Evolutionary conservation across 2,797 vertebrate genomes (phyloP).

Genomic region (Caiman crocodilus): DNA sequence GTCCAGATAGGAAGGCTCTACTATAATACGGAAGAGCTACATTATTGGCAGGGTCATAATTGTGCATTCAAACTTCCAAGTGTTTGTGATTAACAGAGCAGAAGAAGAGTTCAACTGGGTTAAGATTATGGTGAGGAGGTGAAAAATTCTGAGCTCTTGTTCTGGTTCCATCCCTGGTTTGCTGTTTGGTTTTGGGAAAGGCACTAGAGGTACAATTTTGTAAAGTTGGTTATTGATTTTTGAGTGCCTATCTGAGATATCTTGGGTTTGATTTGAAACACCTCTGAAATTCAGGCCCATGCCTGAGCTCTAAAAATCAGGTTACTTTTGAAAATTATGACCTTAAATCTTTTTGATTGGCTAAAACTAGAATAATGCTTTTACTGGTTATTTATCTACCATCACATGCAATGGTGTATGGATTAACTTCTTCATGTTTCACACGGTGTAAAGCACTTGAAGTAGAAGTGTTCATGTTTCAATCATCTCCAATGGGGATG

Average conservation of each 20-base stretch:
- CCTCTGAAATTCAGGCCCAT: neutral
- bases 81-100: too few species aligned
- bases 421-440: neutral
- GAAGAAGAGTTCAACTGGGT: neutral
- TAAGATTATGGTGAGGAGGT: neutral
- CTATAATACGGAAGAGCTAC: neutral
- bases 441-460: neutral
- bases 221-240: rapidly evolving
- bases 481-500: slow-evolving; percentile 33
- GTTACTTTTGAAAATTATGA: neutral
- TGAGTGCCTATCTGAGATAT: neutral
- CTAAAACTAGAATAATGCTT: neutral
- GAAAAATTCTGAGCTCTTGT: neutral
- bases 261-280: neutral
- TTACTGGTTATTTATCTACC: rapidly evolving
- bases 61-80: neutral
- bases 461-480: slow-evolving; percentile 31
- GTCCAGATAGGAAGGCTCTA: too few species aligned
- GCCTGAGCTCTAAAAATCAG: neutral
- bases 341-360: neutral
- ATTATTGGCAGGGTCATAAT: neutral
- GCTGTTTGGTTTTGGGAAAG: neutral
- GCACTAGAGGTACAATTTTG: neutral
- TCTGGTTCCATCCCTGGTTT: neutral
- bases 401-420: neutral